phyloP scores from a whole-genome alignment of 2,797 vertebrate species.

The Thalassophryne amazonica region DNA sequence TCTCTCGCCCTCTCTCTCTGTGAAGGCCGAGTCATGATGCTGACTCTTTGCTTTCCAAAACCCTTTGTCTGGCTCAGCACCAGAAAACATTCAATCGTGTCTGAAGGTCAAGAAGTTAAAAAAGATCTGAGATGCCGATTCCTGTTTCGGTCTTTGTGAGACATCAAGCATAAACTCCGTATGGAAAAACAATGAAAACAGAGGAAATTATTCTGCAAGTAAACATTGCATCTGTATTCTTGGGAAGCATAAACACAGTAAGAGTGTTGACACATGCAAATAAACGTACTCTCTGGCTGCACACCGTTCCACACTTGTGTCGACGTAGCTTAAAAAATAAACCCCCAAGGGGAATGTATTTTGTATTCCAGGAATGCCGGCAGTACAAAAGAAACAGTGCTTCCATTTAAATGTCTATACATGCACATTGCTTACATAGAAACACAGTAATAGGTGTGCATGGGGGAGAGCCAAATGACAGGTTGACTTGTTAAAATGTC shows the following conservation, averaged over 20 bases:
- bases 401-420: background rate
- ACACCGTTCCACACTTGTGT: background rate
- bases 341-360: constrained; percentile 2
- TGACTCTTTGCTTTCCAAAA: constrained; percentile 53
- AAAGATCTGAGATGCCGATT: constrained; percentile 47
- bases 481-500: background rate
- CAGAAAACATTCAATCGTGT: constrained; percentile 68
- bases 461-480: background rate
- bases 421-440: background rate
- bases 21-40: constrained; percentile 63
- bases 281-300: background rate
- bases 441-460: background rate
- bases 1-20: constrained; percentile 7
- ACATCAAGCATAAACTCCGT: constrained; percentile 11
- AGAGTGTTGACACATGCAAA: constrained; percentile 2
- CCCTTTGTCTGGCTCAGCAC: constrained; percentile 61
- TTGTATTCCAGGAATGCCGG: constrained; percentile 2
- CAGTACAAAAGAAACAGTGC: background rate
- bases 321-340: background rate
- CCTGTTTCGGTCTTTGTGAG: constrained; percentile 35
- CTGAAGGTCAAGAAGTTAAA: constrained; percentile 72
- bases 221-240: constrained; percentile 24
- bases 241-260: background rate
- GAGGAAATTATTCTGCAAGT: constrained; percentile 34
- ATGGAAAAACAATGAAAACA: constrained; percentile 12